Conservation (phyloP, 2,797 vertebrate species). For the Octomys mimax region DNA sequence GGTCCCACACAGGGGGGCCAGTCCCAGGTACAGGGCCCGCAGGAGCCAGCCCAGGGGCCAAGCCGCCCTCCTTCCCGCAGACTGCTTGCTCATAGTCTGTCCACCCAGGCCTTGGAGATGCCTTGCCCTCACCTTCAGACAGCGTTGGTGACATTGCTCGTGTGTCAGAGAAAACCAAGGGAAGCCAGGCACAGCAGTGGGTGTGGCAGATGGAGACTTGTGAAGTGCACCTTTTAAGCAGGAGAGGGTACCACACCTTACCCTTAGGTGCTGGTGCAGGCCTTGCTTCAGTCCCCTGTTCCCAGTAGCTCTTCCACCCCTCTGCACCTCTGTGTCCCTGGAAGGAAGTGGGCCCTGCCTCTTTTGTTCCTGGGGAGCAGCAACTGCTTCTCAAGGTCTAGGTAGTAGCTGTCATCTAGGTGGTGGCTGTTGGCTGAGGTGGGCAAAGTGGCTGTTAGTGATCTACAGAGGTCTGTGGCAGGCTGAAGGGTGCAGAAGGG, state of each 20-base stretch:
- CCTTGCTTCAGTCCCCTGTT: not conserved
- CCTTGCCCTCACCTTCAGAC: not conserved
- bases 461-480: not conserved
- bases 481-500: not conserved
- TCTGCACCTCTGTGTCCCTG: not conserved
- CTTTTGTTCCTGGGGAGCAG: not conserved
- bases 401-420: not conserved
- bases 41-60: not conserved
- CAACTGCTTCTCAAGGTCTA: not conserved
- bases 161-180: not conserved
- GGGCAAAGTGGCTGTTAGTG: not conserved
- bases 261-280: not conserved
- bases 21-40: not conserved
- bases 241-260: not conserved
- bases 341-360: not conserved
- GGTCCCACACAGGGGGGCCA: too few species aligned
- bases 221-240: not conserved
- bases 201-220: not conserved
- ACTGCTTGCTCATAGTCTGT: not conserved
- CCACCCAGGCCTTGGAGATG: not conserved
- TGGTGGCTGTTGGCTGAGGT: not conserved
- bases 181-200: not conserved
- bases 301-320: not conserved
- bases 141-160: not conserved
- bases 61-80: conserved; percentile 18